These are phyloP conservation scores for Cyclopterus lumpus DNA, from an alignment of 2,797 vertebrate species.

Conservation along the genomic window DNA sequence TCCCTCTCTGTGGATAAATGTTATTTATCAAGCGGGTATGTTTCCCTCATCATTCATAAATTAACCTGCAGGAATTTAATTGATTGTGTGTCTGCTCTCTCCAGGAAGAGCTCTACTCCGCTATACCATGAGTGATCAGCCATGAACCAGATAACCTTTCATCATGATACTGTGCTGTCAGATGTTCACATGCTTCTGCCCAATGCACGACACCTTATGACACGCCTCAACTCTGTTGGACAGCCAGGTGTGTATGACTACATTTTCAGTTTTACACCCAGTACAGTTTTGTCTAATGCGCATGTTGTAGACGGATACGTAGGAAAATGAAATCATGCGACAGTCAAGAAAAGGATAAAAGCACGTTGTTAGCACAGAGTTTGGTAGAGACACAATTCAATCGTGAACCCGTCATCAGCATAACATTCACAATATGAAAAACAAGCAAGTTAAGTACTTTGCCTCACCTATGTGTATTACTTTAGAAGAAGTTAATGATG, in stretches of 20 bases:
- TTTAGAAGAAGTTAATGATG: too few species aligned
- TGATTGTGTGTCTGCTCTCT: background rate
- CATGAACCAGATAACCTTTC: slow-evolving; percentile 90
- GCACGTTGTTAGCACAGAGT: background rate
- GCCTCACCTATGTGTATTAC: too few species aligned
- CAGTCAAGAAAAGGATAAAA: background rate
- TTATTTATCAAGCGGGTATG: background rate
- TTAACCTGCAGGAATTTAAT: background rate
- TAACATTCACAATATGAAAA: background rate
- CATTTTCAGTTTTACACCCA: background rate
- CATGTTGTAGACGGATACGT: background rate
- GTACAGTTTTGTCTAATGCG: background rate
- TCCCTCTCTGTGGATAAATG: background rate
- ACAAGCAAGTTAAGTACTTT: too few species aligned
- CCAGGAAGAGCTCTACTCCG: slow-evolving; percentile 8
- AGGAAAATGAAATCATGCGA: background rate
- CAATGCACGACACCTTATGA: slow-evolving; percentile 88
- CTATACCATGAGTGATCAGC: background rate
- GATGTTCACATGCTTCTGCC: slow-evolving; percentile 91
- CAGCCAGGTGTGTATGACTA: slow-evolving; percentile 87
- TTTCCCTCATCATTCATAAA: background rate
- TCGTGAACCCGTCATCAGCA: background rate
- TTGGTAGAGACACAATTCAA: background rate
- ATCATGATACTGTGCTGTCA: slow-evolving; percentile 90
- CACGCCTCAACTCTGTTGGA: slow-evolving; percentile 87